Evolutionary conservation across 37 sponge, comb jelly and placozoan genomes (phyloP).

Genomic region (Theonella swinhoei): DNA sequence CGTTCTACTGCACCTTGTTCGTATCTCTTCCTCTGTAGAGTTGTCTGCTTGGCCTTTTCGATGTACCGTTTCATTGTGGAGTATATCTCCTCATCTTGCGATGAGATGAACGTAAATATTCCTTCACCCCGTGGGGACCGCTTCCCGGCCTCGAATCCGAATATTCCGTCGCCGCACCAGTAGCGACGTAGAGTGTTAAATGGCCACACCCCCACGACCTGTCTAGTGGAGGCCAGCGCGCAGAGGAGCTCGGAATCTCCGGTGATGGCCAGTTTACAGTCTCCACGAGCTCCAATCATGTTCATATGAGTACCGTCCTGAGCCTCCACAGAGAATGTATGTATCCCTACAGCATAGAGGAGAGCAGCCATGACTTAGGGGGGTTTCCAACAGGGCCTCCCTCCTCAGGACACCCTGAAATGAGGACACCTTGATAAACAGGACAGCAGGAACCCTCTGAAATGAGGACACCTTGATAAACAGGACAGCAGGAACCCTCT

Average conservation of each 20-base stretch:
- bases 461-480: no score
- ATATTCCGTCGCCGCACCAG: conserved; percentile 40
- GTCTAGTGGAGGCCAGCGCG: conserved; percentile 1
- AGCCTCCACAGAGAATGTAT: conserved; percentile 14
- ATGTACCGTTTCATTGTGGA: conserved; percentile 35
- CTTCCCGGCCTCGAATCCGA: conserved; percentile 62
- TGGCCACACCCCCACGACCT: conserved; percentile 73
- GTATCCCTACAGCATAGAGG: not conserved
- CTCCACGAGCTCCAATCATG: conserved; percentile 36
- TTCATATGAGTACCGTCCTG: not conserved
- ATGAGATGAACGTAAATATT: conserved; percentile 50
- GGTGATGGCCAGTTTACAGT: conserved; percentile 50
- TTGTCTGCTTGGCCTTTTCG: not conserved
- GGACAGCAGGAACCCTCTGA: no score
- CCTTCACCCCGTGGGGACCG: conserved; percentile 80
- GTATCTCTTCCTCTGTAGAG: not conserved
- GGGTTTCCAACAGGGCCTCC: no score
- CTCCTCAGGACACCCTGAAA: no score
- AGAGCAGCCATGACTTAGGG: not conserved
- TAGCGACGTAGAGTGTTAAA: conserved; percentile 50
- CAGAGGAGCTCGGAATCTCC: conserved; percentile 33
- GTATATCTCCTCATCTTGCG: conserved; percentile 52
- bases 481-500: no score
- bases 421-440: no score
- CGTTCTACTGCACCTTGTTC: not conserved